phyloP scores from a whole-genome alignment of 2,797 vertebrate genomes.

The Microctenopoma lineatum region DNA sequence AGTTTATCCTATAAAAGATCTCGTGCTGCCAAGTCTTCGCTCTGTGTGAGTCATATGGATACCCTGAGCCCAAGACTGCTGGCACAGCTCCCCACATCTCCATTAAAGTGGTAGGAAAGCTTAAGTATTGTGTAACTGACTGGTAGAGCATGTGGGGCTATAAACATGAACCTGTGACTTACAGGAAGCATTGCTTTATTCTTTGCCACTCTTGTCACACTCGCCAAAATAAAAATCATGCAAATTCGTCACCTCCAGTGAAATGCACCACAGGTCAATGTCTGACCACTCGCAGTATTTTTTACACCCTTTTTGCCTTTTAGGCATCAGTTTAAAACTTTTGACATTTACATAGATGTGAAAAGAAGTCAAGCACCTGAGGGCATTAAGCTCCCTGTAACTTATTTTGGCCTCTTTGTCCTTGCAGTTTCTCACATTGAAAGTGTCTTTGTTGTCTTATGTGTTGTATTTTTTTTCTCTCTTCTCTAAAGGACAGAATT shows the following conservation, averaged over 20 bases:
- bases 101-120: conserved; percentile 58
- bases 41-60: conserved; percentile 57
- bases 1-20: conserved; percentile 38
- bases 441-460: conserved; percentile 34
- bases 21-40: conserved; percentile 47
- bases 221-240: conserved; percentile 31
- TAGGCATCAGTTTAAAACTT: conserved; percentile 44
- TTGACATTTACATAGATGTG: conserved; percentile 70
- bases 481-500: conserved; percentile 22
- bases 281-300: conserved; percentile 32
- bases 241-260: conserved; percentile 17
- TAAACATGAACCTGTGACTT: conserved; percentile 47
- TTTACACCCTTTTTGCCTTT: conserved; percentile 59
- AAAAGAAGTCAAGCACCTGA: conserved; percentile 59
- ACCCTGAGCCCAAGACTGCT: conserved; percentile 54
- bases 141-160: conserved; percentile 43
- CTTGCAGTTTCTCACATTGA: conserved; percentile 65
- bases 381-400: conserved; percentile 41
- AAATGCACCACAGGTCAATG: conserved; percentile 46
- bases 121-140: conserved; percentile 62
- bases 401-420: conserved; percentile 58
- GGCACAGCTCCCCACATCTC: conserved; percentile 54
- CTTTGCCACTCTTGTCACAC: conserved; percentile 27
- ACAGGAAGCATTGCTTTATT: conserved; percentile 22
- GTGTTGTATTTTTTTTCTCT: conserved; percentile 27